Conservation (phyloP, 2,797 vertebrate genomes). For the Chelon labrosus region DNA sequence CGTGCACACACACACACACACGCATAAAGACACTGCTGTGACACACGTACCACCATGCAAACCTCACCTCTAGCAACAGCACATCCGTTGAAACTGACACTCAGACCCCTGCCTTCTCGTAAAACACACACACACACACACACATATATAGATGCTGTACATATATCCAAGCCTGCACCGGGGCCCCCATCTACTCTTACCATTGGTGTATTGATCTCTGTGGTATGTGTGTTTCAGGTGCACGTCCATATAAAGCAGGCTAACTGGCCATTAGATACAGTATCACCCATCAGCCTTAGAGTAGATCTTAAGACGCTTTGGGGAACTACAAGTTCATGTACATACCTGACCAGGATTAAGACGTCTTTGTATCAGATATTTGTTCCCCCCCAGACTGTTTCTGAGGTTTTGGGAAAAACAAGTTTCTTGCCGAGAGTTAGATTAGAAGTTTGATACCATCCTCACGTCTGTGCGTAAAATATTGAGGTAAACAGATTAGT, state of each 20-base stretch:
- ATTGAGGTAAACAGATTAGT: not conserved
- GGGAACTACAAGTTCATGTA: slow-evolving; percentile 21
- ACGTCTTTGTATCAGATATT: slow-evolving; percentile 3
- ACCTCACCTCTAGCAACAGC: slow-evolving; percentile 38
- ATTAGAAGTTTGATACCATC: slow-evolving; percentile 7
- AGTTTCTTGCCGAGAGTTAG: slow-evolving; percentile 3
- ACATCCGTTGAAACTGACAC: slow-evolving; percentile 37
- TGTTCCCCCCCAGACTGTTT: slow-evolving; percentile 19
- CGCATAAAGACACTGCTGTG: slow-evolving; percentile 11
- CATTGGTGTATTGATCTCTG: slow-evolving; percentile 59
- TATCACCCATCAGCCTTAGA: slow-evolving; percentile 46
- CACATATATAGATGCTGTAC: slow-evolving; percentile 15
- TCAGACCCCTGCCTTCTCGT: slow-evolving; percentile 39
- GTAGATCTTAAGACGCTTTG: slow-evolving; percentile 51
- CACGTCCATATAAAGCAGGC: slow-evolving; percentile 65
- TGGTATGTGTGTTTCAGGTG: slow-evolving; percentile 63
- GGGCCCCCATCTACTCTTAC: slow-evolving; percentile 56
- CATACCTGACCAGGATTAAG: slow-evolving; percentile 18
- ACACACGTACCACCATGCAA: slow-evolving; percentile 24
- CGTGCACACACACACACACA: slow-evolving; percentile 1
- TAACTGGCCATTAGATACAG: slow-evolving; percentile 50
- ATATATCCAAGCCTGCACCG: slow-evolving; percentile 47
- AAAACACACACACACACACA: slow-evolving; percentile 25
- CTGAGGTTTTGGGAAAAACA: slow-evolving; percentile 15
- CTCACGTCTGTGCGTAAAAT: not conserved